Evolutionary conservation across 2,888 invertebrate genomes (phyloP).

Genomic region (Cerastis rubricosa): DNA sequence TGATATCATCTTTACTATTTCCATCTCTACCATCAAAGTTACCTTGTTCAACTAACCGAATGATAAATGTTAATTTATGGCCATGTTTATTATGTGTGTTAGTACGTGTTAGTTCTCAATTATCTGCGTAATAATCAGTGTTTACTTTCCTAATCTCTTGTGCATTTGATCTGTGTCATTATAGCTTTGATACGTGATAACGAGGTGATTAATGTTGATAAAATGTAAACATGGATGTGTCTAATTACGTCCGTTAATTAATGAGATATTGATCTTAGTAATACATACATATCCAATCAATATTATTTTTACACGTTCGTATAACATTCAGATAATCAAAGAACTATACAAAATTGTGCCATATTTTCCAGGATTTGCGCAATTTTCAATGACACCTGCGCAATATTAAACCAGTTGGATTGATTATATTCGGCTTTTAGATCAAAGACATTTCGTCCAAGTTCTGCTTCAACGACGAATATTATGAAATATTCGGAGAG

Average conservation of each 20-base stretch:
- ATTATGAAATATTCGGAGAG: conserved; percentile 75
- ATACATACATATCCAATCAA: background rate
- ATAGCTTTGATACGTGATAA: conserved; percentile 46
- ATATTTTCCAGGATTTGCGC: background rate
- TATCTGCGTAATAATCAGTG: conserved; percentile 14
- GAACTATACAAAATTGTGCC: background rate
- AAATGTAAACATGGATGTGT: conserved; percentile 24
- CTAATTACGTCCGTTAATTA: conserved; percentile 24
- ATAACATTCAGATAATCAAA: conserved; percentile 1
- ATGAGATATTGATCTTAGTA: conserved; percentile 15
- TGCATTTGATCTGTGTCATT: conserved; percentile 42
- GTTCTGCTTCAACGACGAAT: conserved; percentile 68
- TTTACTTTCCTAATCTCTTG: conserved; percentile 45
- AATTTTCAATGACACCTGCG: conserved; percentile 27
- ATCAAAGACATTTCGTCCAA: conserved; percentile 53
- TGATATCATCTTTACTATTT: conserved; percentile 22
- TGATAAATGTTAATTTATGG: conserved; percentile 32
- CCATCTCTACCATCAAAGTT: conserved; percentile 5
- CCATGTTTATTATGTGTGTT: conserved; percentile 28
- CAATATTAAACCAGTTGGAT: background rate
- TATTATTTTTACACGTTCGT: background rate
- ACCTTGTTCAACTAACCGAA: conserved; percentile 36
- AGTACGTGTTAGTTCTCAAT: conserved; percentile 2
- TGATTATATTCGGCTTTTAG: conserved; percentile 24
- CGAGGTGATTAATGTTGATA: conserved; percentile 32